phyloP scores from a whole-genome alignment of 2,113 vertebrate genomes.

The Xyrauchen texanus region DNA sequence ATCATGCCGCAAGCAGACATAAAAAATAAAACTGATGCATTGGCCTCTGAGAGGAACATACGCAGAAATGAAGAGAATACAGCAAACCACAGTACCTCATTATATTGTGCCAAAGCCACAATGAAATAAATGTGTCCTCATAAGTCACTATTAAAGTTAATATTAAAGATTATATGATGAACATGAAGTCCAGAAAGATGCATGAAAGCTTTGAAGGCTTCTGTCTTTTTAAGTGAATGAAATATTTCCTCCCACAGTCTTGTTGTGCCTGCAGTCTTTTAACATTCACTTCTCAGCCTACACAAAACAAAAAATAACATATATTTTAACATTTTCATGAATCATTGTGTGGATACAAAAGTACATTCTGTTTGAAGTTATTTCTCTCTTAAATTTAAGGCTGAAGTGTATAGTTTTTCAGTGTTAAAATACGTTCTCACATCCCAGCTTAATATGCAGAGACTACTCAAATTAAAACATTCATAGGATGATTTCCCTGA shows the following conservation, averaged over 20 bases:
- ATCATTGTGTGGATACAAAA: too few relatives aligned
- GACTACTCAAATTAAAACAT: too few relatives aligned
- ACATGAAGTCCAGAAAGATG: not conserved
- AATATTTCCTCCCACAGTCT: not conserved
- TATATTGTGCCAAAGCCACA: slow-evolving; percentile 19
- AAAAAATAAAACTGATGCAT: not conserved
- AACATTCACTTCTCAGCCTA: too few relatives aligned
- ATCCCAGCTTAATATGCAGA: too few relatives aligned
- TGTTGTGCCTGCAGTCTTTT: not conserved
- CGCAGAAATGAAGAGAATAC: slow-evolving; percentile 6
- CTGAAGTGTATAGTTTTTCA: too few relatives aligned
- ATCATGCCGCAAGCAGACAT: slow-evolving; percentile 39
- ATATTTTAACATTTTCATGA: too few relatives aligned
- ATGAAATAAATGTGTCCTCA: slow-evolving; percentile 33
- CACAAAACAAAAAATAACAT: too few relatives aligned
- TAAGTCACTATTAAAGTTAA: slow-evolving; percentile 28
- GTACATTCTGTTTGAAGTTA: too few relatives aligned
- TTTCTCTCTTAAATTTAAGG: too few relatives aligned
- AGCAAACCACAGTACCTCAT: slow-evolving; percentile 24
- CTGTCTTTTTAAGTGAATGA: slow-evolving; percentile 24
- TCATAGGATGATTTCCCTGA: too few relatives aligned
- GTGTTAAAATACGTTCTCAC: too few relatives aligned
- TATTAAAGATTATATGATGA: not conserved
- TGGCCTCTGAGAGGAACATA: slow-evolving; percentile 24
- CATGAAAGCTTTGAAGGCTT: slow-evolving; percentile 27